Evolutionary conservation across 2,888 invertebrate species (phyloP), one percentile per base, ranked within the genome.

Genomic region (Drosophila kuntzei): DNA sequence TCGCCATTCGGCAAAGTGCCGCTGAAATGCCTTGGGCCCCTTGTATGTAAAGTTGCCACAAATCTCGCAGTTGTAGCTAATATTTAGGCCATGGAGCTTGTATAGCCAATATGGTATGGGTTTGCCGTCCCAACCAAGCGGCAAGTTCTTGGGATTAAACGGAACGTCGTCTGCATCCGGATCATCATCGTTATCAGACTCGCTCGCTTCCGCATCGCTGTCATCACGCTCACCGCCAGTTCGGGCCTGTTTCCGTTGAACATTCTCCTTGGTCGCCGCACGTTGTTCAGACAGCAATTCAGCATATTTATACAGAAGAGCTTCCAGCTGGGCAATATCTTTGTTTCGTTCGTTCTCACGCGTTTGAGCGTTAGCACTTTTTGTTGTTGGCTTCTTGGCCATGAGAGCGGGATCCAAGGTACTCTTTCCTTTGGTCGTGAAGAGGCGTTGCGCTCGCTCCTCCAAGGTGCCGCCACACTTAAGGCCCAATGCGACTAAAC

Each of bases 391-490:
- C 76, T 96, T 96, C 90, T 98, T 98, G 0, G 98, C 98, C 90
- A 98, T 95, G 57, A 99, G 93, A 16, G 97, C 95, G 27, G 98
- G 97, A 92, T 99, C 98, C 46, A 99, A 92, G 9, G 98, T 97
- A 54, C 96, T 97, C 90, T 98, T 95, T 0, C 99, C 99, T 93
- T 99, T 99, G 0, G 98, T 99, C 68, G 96, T 96, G 91, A 98
- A 99, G 71, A 99, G 93, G 72, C 99, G 94, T 91, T 99, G 98
- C 0, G 99, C 99, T 82, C 99, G 94, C 93, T 99, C 99, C 93
- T 99, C 98, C 54, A 99, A 93, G 5, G 99, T 99, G 1, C 99
- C 99, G 61, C 99, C 99, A 93, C 99, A 99, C 92, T 99, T 99
- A 1, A 99, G 93, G 0, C 98, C 98, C 16, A 99, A 93, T 4